Evolutionary conservation across 2,888 invertebrate species (phyloP).

Genomic region (Ophion ventricosus): DNA sequence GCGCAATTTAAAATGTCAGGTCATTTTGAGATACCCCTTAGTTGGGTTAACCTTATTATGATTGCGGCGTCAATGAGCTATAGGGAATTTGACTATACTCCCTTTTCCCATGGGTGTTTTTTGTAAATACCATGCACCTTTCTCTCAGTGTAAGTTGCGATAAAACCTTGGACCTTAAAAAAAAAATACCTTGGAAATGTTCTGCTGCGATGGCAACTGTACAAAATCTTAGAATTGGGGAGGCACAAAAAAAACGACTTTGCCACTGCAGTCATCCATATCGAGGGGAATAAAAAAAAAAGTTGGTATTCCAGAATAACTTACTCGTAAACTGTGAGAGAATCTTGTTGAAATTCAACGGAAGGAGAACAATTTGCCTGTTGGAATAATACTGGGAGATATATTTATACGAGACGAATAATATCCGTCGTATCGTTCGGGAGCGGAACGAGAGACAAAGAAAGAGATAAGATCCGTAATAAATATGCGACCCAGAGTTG

Average conservation of each 20-base stretch:
- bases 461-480: slow-evolving; percentile 69
- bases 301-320: neutral
- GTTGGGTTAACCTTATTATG: too few relatives aligned
- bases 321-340: slow-evolving; percentile 2
- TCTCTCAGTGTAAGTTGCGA: neutral
- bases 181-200: neutral
- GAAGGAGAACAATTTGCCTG: slow-evolving; percentile 32
- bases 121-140: too few relatives aligned
- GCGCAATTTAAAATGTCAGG: too few relatives aligned
- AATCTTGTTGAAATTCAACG: slow-evolving; percentile 54
- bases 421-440: slow-evolving; percentile 43
- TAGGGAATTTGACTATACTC: too few relatives aligned
- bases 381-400: slow-evolving; percentile 18
- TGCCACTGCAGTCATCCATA: neutral
- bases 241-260: neutral
- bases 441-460: slow-evolving; percentile 32
- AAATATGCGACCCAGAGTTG: slow-evolving; percentile 59
- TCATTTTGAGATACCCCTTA: too few relatives aligned
- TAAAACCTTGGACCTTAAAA: neutral
- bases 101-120: too few relatives aligned
- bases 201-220: neutral
- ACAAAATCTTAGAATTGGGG: neutral
- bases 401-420: slow-evolving; percentile 31
- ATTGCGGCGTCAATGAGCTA: too few relatives aligned
- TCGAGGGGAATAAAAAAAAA: neutral